Evolutionary conservation across 2,797 vertebrate genomes (phyloP), one percentile per base, ranked within the genome.

Genomic region (Eremophila alpestris): DNA sequence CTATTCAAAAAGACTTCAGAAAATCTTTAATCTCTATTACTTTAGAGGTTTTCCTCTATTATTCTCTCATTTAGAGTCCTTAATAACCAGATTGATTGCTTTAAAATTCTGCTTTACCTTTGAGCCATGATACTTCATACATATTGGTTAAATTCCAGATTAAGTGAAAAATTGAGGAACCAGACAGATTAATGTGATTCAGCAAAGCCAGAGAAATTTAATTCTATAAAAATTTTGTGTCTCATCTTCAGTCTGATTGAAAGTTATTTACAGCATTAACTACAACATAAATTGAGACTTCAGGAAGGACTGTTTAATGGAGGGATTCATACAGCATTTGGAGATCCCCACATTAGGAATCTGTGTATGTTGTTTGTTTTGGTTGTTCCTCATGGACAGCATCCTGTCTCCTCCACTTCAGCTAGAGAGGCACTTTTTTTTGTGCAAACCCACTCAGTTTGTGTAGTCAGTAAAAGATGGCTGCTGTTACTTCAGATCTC

Each of bases 321-420:
- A 54, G 11, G 30, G 27, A 54, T 83, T 86, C 11, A 49, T 29
- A 22, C 7, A 54, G 3, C 9, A 32, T 56, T 77, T 68, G 14
- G 20, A 51, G 12, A 51, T 78, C n/a, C 22, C 7, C 14, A 45
- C 1, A 0, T 26, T 26, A 86, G 27, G 19, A 63, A 60, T 64
- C 70, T 60, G 15, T 74, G 22, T 19, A 12, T 32, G 15, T 10
- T 77, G 11, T 30, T 89, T 86, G 20, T 41, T 75, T 24, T 51
- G 30, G 9, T 67, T 23, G 2, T 65, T 84, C 7, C 0, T 51
- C 12, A 32, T 1, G 0, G 19, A 43, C 20, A 30, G n/a, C 32
- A 81, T 67, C 22, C 32, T 3, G 4, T 36, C 22, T 75, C 10
- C 27, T 49, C 24, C 2, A 2, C 20, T 83, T 75, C 41, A 83